Base-by-base conservation (phyloP, 2,113 vertebrate species). In the Phycodurus eques region DNA sequence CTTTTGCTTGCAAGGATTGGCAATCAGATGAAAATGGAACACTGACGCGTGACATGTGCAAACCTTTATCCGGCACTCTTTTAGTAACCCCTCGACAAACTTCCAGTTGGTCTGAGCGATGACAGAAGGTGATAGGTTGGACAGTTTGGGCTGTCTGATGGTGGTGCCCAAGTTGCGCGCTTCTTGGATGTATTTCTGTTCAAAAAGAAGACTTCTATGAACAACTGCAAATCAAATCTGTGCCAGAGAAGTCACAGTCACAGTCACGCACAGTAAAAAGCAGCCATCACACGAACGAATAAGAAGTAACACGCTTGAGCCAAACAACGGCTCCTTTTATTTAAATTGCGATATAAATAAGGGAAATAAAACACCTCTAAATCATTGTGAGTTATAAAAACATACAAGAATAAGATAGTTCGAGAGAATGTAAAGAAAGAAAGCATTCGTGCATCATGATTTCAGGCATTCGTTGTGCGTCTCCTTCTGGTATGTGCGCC, bases 31-130 rank as follows among this genome's bases (percentile, higher is more conserved):
- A 47, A 72, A 75, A 44, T 1, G 17, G 17, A 56, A 22, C 7
- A 66, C 35, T 12, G 4, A 14, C 12, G 54, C 42, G 8, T 42
- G 12, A 47, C 13, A 53, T 35, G 14, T 27, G 53, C 78, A 33
- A 88, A 99, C 98, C 96, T 99, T 99, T 85, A 98, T 98, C 73
- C 96, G 92, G 82, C 98, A 99, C 80, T 99, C 97, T 84, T 98
- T 99, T 80, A 99, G 87, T 78, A 99, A 88, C 4, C 97, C 97
- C 80, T 99, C 98, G 13, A 99, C 98, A 92, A 99, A 99, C 78
- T 99, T 99, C 95, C 96, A 99, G 90, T 99, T 99, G n/a, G 98
- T 98, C 80, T 99, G 98, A 53, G 98, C 98, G 64, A 99, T 99
- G 75, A 99, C 97, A 0, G 97, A 98, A 0, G 98, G 98, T 0